Conservation (phyloP, 2,888 invertebrate genomes). For the Chorisops tibialis region DNA sequence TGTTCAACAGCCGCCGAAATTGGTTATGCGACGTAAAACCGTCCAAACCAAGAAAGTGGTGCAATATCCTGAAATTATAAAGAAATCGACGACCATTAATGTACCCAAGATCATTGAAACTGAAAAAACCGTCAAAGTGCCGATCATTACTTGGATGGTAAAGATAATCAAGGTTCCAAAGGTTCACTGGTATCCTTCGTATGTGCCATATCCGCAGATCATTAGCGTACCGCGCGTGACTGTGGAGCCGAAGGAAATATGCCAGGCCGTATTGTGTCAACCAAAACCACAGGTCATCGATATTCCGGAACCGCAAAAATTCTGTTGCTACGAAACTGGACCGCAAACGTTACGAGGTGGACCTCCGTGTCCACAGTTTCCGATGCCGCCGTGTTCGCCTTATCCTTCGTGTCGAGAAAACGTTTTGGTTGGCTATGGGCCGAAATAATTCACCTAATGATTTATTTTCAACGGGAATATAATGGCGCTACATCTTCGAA, state of each 20-base stretch:
- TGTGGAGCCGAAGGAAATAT: slow-evolving; percentile 26
- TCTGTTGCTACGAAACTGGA: slow-evolving; percentile 14
- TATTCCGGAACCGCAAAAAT: slow-evolving; percentile 23
- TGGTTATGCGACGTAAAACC: slow-evolving; percentile 22
- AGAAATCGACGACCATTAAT: background rate
- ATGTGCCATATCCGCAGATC: slow-evolving; percentile 5
- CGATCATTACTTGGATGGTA: background rate
- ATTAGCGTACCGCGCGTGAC: slow-evolving; percentile 18
- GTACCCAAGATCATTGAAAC: slow-evolving; percentile 1
- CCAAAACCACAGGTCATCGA: slow-evolving; percentile 29
- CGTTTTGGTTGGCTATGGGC: background rate
- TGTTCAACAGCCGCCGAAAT: slow-evolving; percentile 26
- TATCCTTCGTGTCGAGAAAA: slow-evolving; percentile 3
- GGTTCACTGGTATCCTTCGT: background rate
- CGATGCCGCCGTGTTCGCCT: slow-evolving; percentile 3
- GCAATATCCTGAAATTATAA: slow-evolving; percentile 12
- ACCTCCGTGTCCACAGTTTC: slow-evolving; percentile 1
- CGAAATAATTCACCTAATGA: too few species aligned
- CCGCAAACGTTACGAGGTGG: slow-evolving; percentile 10
- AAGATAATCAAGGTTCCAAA: slow-evolving; percentile 11
- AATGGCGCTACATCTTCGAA: too few species aligned
- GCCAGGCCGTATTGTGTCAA: slow-evolving; percentile 26
- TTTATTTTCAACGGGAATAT: too few species aligned
- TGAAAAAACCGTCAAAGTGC: background rate
- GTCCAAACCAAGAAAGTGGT: slow-evolving; percentile 21